Percentiles rank a stretch among this genome's conserved stretches.
phyloP scores from a whole-genome alignment of 2,888 invertebrate species.

The Drosophila algonquin region DNA sequence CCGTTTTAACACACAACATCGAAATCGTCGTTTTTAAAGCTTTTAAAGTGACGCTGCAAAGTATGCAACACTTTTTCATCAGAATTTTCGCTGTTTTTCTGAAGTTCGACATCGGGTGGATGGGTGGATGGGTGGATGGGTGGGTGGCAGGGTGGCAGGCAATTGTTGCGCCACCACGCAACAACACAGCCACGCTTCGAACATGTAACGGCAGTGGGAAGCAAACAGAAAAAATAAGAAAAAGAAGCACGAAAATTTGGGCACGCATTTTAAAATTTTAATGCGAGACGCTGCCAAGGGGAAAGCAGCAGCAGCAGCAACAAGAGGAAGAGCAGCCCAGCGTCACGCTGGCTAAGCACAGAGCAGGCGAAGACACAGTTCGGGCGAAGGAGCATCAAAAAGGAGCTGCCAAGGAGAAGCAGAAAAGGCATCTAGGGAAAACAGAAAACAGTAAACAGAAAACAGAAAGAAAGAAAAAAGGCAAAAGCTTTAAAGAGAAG shows the following conservation, averaged over 20 bases:
- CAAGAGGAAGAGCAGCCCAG: slow-evolving; percentile 2
- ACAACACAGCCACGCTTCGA: slow-evolving; percentile 5
- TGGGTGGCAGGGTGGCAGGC: slow-evolving; percentile 30
- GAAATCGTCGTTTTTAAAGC: not conserved
- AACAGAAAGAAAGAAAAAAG: no score
- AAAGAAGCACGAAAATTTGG: slow-evolving; percentile 34
- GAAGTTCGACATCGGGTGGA: slow-evolving; percentile 6
- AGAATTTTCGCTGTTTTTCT: not conserved
- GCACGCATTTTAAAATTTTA: slow-evolving; percentile 70
- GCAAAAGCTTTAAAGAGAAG: no score
- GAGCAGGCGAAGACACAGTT: not conserved
- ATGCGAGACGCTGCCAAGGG: slow-evolving; percentile 59
- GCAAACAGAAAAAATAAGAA: slow-evolving; percentile 5
- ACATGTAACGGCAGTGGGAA: slow-evolving; percentile 2
- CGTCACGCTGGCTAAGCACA: slow-evolving; percentile 62
- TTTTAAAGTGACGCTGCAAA: not conserved
- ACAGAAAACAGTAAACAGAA: no score
- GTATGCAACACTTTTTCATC: not conserved
- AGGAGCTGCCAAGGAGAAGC: no score
- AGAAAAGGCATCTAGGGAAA: not conserved
- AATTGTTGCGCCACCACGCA: slow-evolving; percentile 57
- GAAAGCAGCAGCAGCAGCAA: slow-evolving; percentile 35
- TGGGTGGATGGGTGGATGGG: not conserved
- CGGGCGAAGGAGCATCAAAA: no score
- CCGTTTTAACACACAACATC: no score